phyloP scores from a whole-genome alignment of 2,888 invertebrate genomes.

The Sympetrum striolatum region DNA sequence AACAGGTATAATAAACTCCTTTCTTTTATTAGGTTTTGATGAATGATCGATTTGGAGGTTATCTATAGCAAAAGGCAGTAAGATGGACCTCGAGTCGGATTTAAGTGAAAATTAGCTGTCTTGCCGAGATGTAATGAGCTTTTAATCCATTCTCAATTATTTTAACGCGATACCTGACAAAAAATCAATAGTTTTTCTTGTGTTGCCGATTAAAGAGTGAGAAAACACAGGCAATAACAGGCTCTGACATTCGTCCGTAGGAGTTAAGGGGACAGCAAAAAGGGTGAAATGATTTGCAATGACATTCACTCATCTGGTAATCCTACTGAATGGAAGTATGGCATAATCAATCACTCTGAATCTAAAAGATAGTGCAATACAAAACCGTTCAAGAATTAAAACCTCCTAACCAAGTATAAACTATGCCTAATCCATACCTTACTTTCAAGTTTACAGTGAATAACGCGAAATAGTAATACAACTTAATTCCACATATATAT shows the following conservation, averaged over 20 bases:
- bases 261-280: neutral
- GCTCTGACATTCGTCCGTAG: neutral
- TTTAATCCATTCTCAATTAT: neutral
- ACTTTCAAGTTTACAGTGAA: no score
- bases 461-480: no score
- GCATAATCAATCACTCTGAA: no score
- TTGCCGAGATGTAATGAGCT: neutral
- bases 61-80: neutral
- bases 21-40: neutral
- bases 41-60: neutral
- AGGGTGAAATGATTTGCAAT: neutral
- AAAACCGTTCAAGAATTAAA: no score
- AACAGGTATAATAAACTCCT: no score
- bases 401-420: no score
- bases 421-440: no score
- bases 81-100: neutral
- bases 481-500: no score
- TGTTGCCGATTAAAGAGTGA: neutral
- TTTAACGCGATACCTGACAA: neutral
- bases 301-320: no score
- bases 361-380: no score
- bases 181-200: neutral
- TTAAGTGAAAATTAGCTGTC: neutral
- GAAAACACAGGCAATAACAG: neutral
- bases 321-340: no score